Percentiles rank a stretch among this genome's conserved stretches.
Evolutionary conservation across 2,797 vertebrate species (phyloP).

Genomic region (Hoplostethus mediterraneus): DNA sequence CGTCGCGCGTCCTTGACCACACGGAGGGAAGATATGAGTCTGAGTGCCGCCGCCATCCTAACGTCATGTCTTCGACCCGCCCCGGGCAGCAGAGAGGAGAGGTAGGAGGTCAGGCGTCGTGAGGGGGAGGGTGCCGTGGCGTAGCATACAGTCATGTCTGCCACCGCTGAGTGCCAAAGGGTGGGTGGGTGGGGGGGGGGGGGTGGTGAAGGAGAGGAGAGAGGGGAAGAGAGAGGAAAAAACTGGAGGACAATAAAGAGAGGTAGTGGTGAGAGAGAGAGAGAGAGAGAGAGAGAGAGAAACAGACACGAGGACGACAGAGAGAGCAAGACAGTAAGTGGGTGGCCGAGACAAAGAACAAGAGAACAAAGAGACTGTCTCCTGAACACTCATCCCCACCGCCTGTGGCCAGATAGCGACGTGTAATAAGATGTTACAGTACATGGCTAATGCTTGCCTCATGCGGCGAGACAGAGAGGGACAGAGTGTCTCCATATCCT

Average conservation of each 20-base stretch:
- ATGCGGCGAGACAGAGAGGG: conserved; percentile 39
- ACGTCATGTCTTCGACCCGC: conserved; percentile 65
- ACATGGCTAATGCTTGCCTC: conserved; percentile 39
- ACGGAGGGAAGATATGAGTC: conserved; percentile 53
- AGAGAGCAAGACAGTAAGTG: conserved; percentile 18
- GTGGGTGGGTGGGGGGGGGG: not conserved
- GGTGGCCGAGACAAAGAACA: conserved; percentile 28
- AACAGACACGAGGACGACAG: conserved; percentile 11
- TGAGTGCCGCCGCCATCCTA: conserved; percentile 51
- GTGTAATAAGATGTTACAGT: conserved; percentile 52
- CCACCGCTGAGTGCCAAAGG: conserved; percentile 48
- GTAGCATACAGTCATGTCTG: conserved; percentile 77
- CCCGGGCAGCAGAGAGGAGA: conserved; percentile 33
- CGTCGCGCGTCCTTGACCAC: conserved; percentile 39
- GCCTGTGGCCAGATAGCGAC: conserved; percentile 46
- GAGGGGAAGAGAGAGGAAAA: conserved; percentile 57
- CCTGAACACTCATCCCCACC: conserved; percentile 32
- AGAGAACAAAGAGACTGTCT: conserved; percentile 28
- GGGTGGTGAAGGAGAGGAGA: conserved; percentile 7
- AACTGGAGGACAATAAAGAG: conserved; percentile 31
- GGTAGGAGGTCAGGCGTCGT: conserved; percentile 73
- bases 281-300: not conserved
- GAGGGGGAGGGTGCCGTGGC: conserved; percentile 34
- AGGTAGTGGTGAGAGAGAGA: not conserved
- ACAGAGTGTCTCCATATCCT: conserved; percentile 64